A percentile compares a stretch with the other conserved stretches of the same genome.
Conservation (phyloP, 2,888 invertebrate genomes). For the Cylindroiulus punctatus region DNA sequence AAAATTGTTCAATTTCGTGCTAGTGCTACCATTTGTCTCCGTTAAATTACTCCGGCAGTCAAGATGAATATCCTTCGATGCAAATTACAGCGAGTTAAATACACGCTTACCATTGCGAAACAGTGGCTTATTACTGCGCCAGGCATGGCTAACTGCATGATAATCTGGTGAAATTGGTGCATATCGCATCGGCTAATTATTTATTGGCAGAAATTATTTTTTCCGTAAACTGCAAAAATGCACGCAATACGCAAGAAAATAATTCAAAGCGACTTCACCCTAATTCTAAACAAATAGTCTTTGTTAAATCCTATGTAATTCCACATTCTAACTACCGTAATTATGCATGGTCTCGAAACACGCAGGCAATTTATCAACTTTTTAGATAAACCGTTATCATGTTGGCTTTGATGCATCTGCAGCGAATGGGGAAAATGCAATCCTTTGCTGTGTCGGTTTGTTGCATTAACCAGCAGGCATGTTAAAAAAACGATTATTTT, state of each 20-base stretch:
- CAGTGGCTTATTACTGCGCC: conserved; percentile 9
- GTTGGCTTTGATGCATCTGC: neutral
- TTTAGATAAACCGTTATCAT: neutral
- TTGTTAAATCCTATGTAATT: conserved; percentile 26
- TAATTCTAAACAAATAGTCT: conserved; percentile 17
- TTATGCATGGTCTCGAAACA: neutral
- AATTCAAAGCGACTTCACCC: conserved; percentile 11
- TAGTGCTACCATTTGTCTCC: neutral
- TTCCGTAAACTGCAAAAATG: neutral
- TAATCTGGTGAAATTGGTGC: neutral
- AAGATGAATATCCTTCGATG: conserved; percentile 12
- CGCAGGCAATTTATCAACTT: neutral
- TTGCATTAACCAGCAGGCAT: neutral
- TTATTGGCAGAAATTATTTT: conserved; percentile 15
- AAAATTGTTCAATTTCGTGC: conserved; percentile 38
- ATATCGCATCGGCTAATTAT: conserved; percentile 15
- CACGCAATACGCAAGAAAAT: neutral
- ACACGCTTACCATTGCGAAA: conserved; percentile 16
- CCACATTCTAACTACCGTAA: conserved; percentile 4
- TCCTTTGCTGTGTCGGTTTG: neutral
- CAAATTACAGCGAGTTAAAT: conserved; percentile 1
- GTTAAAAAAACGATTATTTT: neutral
- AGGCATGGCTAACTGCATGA: conserved; percentile 8
- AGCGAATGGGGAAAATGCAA: neutral
- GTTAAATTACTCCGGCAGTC: conserved; percentile 12